phyloP scores from a whole-genome alignment of 2,113 vertebrate species.

The Xenopus tropicalis region UCB_Xtro_10.0 CM004443.2:125028501-125029000 shows the following conservation, averaged over 20 bases:
- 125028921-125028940: no score
- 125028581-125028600: no score
- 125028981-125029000: no score
- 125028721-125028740: conserved; percentile 22
- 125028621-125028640: neutral
- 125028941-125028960: no score
- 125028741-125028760: conserved; percentile 15
- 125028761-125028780: conserved; percentile 31
- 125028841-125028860: neutral
- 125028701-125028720: neutral
- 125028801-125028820: neutral
- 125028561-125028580: no score
- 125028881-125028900: neutral
- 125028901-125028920: no score
- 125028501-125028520: no score
- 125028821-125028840: neutral
- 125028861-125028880: neutral
- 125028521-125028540: no score
- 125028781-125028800: conserved; percentile 15
- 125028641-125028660: neutral
- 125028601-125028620: neutral
- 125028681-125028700: neutral
- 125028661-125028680: neutral
- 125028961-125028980: no score
- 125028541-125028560: no score